Percentiles rank a stretch among this genome's conserved stretches.
Conservation (phyloP, 92 coral and sea anemone genomes). For the Porites rus region DNA sequence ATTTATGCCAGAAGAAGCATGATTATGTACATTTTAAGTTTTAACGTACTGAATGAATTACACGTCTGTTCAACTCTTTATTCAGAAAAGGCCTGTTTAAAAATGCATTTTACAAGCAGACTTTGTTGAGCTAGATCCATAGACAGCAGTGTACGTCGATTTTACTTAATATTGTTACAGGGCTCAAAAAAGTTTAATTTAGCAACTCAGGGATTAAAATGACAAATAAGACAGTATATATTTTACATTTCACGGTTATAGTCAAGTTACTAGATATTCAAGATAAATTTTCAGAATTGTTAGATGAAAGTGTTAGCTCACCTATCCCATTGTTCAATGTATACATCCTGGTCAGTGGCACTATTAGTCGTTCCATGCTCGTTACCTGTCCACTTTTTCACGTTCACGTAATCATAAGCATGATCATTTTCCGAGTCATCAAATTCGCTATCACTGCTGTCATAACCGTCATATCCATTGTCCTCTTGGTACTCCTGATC, state of each 20-base stretch:
- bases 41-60: too few species aligned
- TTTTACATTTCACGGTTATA: background rate
- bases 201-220: background rate
- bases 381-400: constrained; percentile 29
- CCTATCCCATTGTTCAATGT: constrained; percentile 25
- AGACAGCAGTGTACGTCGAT: too few species aligned
- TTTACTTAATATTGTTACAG: too few species aligned
- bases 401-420: constrained; percentile 36
- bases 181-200: too few species aligned
- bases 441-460: constrained; percentile 39
- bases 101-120: too few species aligned
- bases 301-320: constrained; percentile 27
- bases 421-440: constrained; percentile 30
- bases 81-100: too few species aligned
- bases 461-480: constrained; percentile 43
- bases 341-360: constrained; percentile 23
- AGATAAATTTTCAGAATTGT: background rate
- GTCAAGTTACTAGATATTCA: too few species aligned
- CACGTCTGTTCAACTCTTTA: too few species aligned
- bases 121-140: too few species aligned
- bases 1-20: too few species aligned
- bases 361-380: constrained; percentile 9
- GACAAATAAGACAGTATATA: background rate
- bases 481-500: constrained; percentile 3
- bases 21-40: too few species aligned